Conservation (phyloP, 2,113 vertebrate species). For the Brienomyrus longianalis region DNA sequence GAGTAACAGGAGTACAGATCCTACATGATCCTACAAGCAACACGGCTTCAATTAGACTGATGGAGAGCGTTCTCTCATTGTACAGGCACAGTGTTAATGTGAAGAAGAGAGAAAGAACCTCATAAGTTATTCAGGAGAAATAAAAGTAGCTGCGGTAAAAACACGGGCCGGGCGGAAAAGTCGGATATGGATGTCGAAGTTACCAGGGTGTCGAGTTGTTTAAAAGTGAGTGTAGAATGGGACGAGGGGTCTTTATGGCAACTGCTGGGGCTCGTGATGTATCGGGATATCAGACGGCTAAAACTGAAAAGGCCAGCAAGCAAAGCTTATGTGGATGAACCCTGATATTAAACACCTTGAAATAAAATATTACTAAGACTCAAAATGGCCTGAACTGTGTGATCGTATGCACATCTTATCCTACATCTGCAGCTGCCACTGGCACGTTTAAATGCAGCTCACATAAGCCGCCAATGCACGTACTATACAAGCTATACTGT, state of each 20-base stretch:
- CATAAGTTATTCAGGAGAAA: constrained; percentile 24
- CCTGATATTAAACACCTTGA: not conserved
- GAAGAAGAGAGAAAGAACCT: constrained; percentile 5
- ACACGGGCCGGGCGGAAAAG: not conserved
- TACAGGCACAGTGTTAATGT: not conserved
- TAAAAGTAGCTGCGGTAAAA: constrained; percentile 8
- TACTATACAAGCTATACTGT: not conserved
- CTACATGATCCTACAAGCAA: constrained; percentile 7
- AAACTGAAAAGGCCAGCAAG: not conserved
- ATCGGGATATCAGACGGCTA: not conserved
- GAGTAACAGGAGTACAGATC: constrained; percentile 13
- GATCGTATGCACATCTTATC: not conserved
- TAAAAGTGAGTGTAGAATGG: not conserved
- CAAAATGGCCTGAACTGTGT: not conserved
- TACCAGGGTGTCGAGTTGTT: not conserved
- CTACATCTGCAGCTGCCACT: not conserved
- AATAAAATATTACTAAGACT: not conserved
- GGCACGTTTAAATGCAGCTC: not conserved
- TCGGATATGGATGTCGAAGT: not conserved
- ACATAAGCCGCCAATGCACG: not conserved
- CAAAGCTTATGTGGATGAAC: not conserved
- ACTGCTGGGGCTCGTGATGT: not conserved
- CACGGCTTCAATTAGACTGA: constrained; percentile 8
- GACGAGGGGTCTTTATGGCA: not conserved
- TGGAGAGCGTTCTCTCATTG: constrained; percentile 1